Evolutionary conservation across 2,797 vertebrate species (phyloP), one percentile per base, ranked within the genome.

Genomic region (Eulemur mongoz): DNA sequence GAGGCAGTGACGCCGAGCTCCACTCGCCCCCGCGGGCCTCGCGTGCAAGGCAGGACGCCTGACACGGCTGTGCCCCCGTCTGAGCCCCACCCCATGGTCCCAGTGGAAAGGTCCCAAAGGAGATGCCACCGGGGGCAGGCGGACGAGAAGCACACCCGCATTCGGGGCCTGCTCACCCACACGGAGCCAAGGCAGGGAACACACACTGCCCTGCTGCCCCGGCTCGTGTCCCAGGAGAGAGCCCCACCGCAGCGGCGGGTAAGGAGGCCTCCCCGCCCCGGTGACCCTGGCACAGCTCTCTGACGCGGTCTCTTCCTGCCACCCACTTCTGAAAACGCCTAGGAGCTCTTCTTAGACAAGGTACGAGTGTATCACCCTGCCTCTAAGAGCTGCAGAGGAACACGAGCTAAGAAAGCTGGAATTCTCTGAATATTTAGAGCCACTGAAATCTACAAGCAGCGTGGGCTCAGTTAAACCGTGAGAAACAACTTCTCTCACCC

Each of bases 21-120:
- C 2, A 0, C 61, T 76, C 0, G 4, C 35, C 70, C 11, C 57
- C 0, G 0, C 54, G 25, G 65, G 45, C 54, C 5, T 12, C 17
- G 2, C 0, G 12, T 63, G 61, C 30, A 9, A 48, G n/a, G 59
- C 14, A 63, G 81, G 70, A 72, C 30, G 14, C 40, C 78, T 57
- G 7, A 57, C 76, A 18, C 0, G 2, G 70, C 40, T 35, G 5
- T 35, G 54, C 22, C 54, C 54, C 54, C 22, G 23, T 25, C 54
- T 57, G 54, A 10, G 10, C 75, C 27, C 50, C 48, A n/a, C 45
- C 61, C 59, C 79, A 63, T 15, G 61, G 52, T 11, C 40, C 57
- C 87, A 27, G 72, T 15, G 61, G 59, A 69, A 1, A 65, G 22
- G 54, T 18, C 12, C 40, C 27, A 67, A 10, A 4, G 14, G 18